A percentile compares a stretch with the other conserved stretches of the same genome.
These are phyloP conservation scores for Cyclopterus lumpus DNA, from an alignment of 2,797 vertebrate species.

Conservation along the genomic window DNA sequence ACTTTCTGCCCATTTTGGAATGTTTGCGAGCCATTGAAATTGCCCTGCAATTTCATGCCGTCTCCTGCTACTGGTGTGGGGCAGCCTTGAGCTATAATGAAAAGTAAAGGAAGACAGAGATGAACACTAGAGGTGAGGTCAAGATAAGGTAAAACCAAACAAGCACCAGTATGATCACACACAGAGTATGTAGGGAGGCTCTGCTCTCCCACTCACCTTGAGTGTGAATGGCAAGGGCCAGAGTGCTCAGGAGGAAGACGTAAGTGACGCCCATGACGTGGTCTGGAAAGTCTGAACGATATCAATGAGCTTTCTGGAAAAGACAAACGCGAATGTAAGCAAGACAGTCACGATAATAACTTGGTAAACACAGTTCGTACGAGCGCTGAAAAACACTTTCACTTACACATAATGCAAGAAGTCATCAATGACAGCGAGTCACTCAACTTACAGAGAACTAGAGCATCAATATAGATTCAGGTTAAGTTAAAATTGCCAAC, in stretches of 20 bases:
- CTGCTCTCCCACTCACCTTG: constrained; percentile 52
- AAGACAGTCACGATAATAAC: background rate
- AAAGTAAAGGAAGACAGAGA: background rate
- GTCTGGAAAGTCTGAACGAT: background rate
- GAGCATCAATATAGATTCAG: background rate
- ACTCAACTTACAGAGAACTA: background rate
- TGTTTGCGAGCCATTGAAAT: accelerated
- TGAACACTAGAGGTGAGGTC: background rate
- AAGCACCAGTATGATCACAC: constrained; percentile 8
- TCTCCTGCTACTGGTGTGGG: background rate
- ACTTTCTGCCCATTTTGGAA: constrained; percentile 16
- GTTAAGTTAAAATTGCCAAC: background rate
- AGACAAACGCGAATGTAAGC: background rate
- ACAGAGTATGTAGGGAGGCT: background rate
- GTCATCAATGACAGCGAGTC: background rate
- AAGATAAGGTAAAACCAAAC: background rate
- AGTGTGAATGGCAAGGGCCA: constrained; percentile 26
- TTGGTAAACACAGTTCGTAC: background rate
- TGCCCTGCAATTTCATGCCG: background rate
- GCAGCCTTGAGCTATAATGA: constrained; percentile 58
- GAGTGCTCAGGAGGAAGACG: constrained; percentile 29
- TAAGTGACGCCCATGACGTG: constrained; percentile 23
- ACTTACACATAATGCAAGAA: too few species aligned
- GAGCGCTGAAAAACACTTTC: too few species aligned
- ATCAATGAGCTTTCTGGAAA: background rate